phyloP scores from a whole-genome alignment of 1,140 invertebrate species.

The Pinna nobilis region DNA sequence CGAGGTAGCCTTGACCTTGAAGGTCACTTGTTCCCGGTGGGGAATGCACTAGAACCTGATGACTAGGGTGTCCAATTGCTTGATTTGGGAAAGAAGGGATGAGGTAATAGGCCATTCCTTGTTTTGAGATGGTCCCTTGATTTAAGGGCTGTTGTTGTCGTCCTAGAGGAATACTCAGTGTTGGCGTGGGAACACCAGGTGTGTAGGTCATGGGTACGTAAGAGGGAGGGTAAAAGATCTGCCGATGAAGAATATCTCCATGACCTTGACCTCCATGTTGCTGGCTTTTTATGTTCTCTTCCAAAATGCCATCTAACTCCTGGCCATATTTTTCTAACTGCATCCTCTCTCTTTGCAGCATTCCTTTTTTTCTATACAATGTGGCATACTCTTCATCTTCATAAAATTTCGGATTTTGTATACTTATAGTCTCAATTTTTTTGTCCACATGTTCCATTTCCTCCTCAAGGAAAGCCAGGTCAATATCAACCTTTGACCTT shows the following conservation, averaged over 20 bases:
- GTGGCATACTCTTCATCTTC: constrained; percentile 47
- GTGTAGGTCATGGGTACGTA: too few species aligned
- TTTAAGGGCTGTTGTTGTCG: too few species aligned
- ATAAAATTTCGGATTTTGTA: constrained; percentile 43
- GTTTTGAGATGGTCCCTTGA: too few species aligned
- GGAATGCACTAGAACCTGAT: too few species aligned
- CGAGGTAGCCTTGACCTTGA: too few species aligned
- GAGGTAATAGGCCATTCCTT: too few species aligned
- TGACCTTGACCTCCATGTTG: neutral
- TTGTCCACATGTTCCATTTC: constrained; percentile 52
- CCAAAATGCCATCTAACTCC: constrained; percentile 41
- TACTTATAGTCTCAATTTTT: constrained; percentile 45
- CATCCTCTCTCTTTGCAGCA: constrained; percentile 48
- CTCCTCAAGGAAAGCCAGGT: constrained; percentile 41
- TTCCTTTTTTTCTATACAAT: constrained; percentile 46
- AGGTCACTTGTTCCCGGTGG: too few species aligned
- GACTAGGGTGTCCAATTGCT: too few species aligned
- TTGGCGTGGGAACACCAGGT: too few species aligned
- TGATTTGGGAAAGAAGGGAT: too few species aligned
- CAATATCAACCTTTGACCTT: constrained; percentile 45
- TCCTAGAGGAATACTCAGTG: too few species aligned
- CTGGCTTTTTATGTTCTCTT: constrained; percentile 4
- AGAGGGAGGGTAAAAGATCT: constrained; percentile 7
- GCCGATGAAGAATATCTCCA: neutral
- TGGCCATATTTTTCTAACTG: constrained; percentile 48